phyloP scores from a whole-genome alignment of 2,113 vertebrate species.

The Micronycteris hirsuta region DNA sequence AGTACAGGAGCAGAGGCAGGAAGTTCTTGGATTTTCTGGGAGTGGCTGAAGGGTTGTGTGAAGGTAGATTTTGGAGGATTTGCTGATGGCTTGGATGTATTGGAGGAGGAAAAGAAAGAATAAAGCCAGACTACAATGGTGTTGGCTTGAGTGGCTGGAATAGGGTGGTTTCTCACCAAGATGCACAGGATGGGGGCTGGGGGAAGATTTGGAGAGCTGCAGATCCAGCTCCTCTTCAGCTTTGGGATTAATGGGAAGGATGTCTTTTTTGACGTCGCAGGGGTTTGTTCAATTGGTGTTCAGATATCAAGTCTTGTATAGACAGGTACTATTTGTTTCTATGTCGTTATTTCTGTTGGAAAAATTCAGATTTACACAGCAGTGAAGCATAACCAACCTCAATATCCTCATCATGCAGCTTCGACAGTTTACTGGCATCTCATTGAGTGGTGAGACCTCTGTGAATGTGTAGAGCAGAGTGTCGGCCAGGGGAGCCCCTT shows the following conservation, averaged over 20 bases:
- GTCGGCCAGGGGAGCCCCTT: neutral
- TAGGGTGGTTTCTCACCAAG: neutral
- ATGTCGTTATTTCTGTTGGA: neutral
- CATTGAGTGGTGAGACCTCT: neutral
- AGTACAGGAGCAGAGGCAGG: neutral
- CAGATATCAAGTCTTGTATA: neutral
- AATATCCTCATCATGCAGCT: neutral
- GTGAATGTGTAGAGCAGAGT: neutral
- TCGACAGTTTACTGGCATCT: neutral
- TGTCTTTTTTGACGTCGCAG: neutral
- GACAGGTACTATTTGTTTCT: neutral
- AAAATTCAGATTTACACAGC: neutral
- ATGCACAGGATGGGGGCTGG: neutral
- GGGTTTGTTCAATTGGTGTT: neutral
- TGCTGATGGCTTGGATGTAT: no score
- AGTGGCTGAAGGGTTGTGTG: neutral
- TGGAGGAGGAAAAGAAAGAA: neutral
- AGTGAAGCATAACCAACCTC: neutral
- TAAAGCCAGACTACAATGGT: neutral
- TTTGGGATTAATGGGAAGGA: neutral
- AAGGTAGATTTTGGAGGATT: neutral
- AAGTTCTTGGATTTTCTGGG: neutral
- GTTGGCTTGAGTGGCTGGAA: neutral
- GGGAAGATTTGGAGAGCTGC: neutral
- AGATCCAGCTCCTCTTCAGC: neutral